These are phyloP conservation scores for Sebastes steindachneri DNA, from an alignment of 2,797 vertebrate genomes.

Conservation along the genomic window DNA sequence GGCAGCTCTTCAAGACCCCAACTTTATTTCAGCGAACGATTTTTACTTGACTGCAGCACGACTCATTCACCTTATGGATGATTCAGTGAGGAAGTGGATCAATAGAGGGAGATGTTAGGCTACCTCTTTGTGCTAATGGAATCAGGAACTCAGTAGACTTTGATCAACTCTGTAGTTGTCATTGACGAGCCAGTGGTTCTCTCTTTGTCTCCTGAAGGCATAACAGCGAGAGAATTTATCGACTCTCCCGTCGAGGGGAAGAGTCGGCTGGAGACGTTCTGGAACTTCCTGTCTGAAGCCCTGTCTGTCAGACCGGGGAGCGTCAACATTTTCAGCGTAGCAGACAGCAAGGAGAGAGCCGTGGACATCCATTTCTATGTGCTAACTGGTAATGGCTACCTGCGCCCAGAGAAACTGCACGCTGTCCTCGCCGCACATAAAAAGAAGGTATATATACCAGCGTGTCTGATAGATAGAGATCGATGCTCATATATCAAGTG, in stretches of 20 bases:
- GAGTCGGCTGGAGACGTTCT: constrained; percentile 80
- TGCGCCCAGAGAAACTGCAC: constrained; percentile 83
- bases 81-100: constrained; percentile 47
- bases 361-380: constrained; percentile 84
- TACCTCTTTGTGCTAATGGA: constrained; percentile 54
- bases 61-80: constrained; percentile 38
- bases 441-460: constrained; percentile 79
- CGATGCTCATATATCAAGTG: constrained; percentile 70
- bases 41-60: constrained; percentile 22
- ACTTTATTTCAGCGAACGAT: constrained; percentile 19
- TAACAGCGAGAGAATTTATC: constrained; percentile 85
- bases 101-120: constrained; percentile 50
- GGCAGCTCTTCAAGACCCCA: constrained; percentile 6
- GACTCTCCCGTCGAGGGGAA: constrained; percentile 70
- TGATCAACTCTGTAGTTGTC: constrained; percentile 66
- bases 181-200: constrained; percentile 58
- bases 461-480: constrained; percentile 68
- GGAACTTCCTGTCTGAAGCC: constrained; percentile 82
- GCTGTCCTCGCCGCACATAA: constrained; percentile 79
- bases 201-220: constrained; percentile 77
- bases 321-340: constrained; percentile 81
- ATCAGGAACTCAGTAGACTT: constrained; percentile 57
- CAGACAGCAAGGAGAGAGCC: constrained; percentile 67
- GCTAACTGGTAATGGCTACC: constrained; percentile 73
- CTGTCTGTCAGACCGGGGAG: constrained; percentile 75